A percentile compares a stretch with the other conserved stretches of the same genome.
Conservation (phyloP, 2,888 invertebrate species). For the Eutolmus rufibarbis region DNA sequence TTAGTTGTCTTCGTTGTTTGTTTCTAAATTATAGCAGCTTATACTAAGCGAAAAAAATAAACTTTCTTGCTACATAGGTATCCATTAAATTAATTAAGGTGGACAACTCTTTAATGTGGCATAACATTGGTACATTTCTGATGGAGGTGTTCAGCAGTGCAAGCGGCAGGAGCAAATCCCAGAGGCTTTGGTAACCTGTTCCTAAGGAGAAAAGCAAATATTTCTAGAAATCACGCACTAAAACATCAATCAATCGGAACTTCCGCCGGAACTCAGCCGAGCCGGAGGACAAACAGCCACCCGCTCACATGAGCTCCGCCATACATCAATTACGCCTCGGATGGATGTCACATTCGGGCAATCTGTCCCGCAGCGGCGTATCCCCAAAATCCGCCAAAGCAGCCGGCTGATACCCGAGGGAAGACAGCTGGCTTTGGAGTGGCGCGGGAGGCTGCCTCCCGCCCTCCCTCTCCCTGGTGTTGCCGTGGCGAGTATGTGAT, state of each 20-base stretch:
- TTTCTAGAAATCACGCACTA: slow-evolving; percentile 5
- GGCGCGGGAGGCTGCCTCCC: neutral
- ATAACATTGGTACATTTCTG: neutral
- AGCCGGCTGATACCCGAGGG: neutral
- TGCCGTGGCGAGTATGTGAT: neutral
- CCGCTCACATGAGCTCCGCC: neutral
- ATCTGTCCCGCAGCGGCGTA: neutral
- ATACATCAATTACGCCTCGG: slow-evolving; percentile 23
- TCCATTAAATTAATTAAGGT: no score
- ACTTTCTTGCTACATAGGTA: no score
- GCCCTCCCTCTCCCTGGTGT: neutral
- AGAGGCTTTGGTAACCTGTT: neutral
- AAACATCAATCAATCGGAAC: slow-evolving; percentile 29
- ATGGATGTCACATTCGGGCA: slow-evolving; percentile 27
- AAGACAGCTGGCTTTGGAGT: neutral
- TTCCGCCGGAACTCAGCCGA: slow-evolving; percentile 13
- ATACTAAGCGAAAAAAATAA: no score
- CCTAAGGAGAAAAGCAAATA: neutral
- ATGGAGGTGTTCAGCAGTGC: neutral
- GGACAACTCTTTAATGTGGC: neutral
- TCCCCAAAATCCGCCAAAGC: neutral
- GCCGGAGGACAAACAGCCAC: neutral
- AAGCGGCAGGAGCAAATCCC: neutral
- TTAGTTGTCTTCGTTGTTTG: no score
- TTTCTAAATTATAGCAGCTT: no score